A percentile compares a stretch with the other conserved stretches of the same genome.
phyloP scores from a whole-genome alignment of 2,888 invertebrate genomes.

The Ormyrus rosae region DNA sequence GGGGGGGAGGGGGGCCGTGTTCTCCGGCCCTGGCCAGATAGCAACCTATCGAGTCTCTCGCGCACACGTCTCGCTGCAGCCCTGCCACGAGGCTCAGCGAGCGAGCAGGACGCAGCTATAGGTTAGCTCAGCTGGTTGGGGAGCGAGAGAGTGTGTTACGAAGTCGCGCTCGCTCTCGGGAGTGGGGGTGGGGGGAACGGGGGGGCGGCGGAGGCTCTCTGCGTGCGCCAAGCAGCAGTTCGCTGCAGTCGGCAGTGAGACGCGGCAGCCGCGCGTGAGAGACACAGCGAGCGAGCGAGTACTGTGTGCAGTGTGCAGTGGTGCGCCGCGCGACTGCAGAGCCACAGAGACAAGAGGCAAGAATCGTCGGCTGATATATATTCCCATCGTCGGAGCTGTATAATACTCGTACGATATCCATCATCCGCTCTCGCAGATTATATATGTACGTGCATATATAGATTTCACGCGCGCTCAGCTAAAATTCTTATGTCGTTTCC shows the following conservation, averaged over 20 bases:
- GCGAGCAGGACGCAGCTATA: slow-evolving; percentile 5
- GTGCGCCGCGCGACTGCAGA: neutral
- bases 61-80: neutral
- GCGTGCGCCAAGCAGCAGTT: slow-evolving; percentile 44
- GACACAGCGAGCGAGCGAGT: slow-evolving; percentile 61
- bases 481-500: too few relatives aligned
- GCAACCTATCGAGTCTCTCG: neutral
- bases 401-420: too few relatives aligned
- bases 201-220: slow-evolving; percentile 19
- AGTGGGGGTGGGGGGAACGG: slow-evolving; percentile 32
- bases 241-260: slow-evolving; percentile 73
- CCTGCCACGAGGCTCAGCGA: neutral
- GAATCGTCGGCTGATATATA: too few relatives aligned
- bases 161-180: neutral
- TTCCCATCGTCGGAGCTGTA: too few relatives aligned
- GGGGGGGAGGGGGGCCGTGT: slow-evolving; percentile 9
- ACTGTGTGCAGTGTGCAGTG: slow-evolving; percentile 44
- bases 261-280: slow-evolving; percentile 71
- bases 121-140: slow-evolving; percentile 36
- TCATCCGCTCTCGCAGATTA: too few relatives aligned
- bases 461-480: too few relatives aligned
- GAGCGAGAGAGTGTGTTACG: slow-evolving; percentile 36
- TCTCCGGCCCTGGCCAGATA: neutral
- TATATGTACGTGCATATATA: too few relatives aligned
- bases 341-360: too few relatives aligned